Conservation (phyloP, 2,797 vertebrate species). For the Oreochromis mossambicus region DNA sequence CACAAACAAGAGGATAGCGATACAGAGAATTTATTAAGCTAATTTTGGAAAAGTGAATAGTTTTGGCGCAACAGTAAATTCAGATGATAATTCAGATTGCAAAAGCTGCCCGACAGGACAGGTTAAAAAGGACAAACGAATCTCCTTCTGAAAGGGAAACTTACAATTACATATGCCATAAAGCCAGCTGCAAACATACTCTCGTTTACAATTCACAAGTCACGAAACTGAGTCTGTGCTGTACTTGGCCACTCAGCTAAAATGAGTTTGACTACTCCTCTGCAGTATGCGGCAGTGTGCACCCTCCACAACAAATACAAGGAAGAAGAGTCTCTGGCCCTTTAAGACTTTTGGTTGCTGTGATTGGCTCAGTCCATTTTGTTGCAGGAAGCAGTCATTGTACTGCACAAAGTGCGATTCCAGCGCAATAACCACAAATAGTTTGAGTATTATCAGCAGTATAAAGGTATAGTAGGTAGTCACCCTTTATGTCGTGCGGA, state of each 20-base stretch:
- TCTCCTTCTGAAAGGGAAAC: not conserved
- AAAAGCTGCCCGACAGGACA: fast-evolving
- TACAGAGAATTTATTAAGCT: not conserved
- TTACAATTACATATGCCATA: not conserved
- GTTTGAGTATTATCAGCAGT: not conserved
- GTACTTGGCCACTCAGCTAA: not conserved
- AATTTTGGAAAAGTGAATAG: not conserved
- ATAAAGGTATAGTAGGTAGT: not conserved
- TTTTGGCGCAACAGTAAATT: not conserved
- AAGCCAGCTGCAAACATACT: not conserved
- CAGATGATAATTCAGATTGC: not conserved
- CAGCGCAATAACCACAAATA: not conserved
- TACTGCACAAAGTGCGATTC: not conserved
- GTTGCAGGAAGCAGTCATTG: conserved; percentile 32
- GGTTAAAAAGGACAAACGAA: not conserved
- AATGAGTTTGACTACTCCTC: not conserved
- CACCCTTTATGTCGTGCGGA: fast-evolving
- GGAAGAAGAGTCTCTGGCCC: not conserved
- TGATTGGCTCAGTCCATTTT: conserved; percentile 20
- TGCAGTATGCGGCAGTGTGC: not conserved
- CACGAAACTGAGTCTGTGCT: not conserved
- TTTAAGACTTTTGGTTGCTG: not conserved
- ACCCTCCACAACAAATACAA: not conserved
- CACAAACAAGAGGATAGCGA: not conserved
- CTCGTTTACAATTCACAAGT: not conserved